A percentile compares a stretch with the other conserved stretches of the same genome.
These are phyloP conservation scores for Ypsolopha sequella DNA, from an alignment of 2,888 invertebrate species.

Conservation along the genomic window DNA sequence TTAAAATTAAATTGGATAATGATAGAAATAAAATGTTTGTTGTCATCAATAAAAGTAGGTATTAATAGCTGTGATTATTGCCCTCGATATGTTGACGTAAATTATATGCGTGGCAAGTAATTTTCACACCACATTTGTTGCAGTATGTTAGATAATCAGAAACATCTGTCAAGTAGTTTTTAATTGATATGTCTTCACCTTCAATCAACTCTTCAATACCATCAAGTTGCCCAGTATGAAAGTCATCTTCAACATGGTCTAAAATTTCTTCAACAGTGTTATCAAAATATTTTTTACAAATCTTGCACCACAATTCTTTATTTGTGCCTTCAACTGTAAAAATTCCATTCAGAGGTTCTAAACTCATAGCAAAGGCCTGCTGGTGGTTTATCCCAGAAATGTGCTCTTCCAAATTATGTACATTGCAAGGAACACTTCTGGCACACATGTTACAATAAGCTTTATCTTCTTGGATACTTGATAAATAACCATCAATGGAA, in stretches of 20 bases:
- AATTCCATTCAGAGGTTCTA: not conserved
- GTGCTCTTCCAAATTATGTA: not conserved
- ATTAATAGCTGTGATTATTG: not conserved
- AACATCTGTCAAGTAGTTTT: not conserved
- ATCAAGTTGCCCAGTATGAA: not conserved
- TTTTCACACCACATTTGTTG: not conserved
- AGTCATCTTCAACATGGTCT: not conserved
- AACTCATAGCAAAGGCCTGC: not conserved
- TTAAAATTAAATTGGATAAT: too few species aligned
- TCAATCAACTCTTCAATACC: not conserved
- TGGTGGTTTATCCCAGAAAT: not conserved
- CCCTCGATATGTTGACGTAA: not conserved
- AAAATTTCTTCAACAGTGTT: not conserved
- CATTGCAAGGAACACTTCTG: not conserved
- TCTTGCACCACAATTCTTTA: not conserved
- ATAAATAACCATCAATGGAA: not conserved
- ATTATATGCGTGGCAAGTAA: not conserved
- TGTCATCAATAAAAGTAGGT: too few species aligned
- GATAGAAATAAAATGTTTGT: too few species aligned
- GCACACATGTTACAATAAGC: not conserved
- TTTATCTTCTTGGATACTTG: not conserved
- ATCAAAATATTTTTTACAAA: not conserved
- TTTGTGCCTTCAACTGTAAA: not conserved
- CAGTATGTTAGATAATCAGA: not conserved
- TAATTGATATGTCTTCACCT: not conserved